Conservation (phyloP, 1,140 invertebrate genomes). For the Aradophagus sp. region DNA sequence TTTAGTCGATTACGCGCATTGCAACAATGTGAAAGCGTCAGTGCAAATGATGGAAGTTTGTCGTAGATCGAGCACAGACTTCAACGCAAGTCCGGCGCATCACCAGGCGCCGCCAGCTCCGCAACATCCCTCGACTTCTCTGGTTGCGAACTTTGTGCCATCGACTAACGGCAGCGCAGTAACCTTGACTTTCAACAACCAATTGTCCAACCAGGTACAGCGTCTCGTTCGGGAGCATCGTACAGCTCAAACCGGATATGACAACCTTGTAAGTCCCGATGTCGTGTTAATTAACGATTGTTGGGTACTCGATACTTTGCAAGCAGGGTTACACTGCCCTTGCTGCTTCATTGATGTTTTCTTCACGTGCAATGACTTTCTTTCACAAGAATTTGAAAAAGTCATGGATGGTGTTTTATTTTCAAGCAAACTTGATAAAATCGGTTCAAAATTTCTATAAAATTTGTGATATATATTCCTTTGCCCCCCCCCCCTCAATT, state of each 20-base stretch:
- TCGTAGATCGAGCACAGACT: constrained; percentile 78
- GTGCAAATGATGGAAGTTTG: constrained; percentile 98
- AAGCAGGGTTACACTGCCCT: too few species aligned
- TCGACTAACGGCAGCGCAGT: constrained; percentile 86
- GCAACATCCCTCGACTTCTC: constrained; percentile 75
- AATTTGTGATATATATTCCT: too few species aligned
- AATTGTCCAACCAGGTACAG: constrained; percentile 83
- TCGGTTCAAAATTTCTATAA: too few species aligned
- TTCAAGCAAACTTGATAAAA: too few species aligned
- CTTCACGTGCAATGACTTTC: too few species aligned
- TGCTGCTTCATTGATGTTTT: too few species aligned
- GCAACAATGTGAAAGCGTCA: constrained; percentile 95
- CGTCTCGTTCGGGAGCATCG: constrained; percentile 79
- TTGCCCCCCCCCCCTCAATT: too few species aligned
- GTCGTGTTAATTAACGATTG: neutral
- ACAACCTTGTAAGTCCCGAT: constrained; percentile 76
- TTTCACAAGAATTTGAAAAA: too few species aligned
- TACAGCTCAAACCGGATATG: constrained; percentile 78
- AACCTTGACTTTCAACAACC: constrained; percentile 91
- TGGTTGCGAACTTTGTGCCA: constrained; percentile 83
- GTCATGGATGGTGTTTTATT: too few species aligned
- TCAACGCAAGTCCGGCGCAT: constrained; percentile 75
- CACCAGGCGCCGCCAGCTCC: constrained; percentile 78
- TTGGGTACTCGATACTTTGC: too few species aligned
- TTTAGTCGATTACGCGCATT: constrained; percentile 96